Conservation (phyloP, 2,797 vertebrate genomes). For the Aulostomus chinensis region DNA sequence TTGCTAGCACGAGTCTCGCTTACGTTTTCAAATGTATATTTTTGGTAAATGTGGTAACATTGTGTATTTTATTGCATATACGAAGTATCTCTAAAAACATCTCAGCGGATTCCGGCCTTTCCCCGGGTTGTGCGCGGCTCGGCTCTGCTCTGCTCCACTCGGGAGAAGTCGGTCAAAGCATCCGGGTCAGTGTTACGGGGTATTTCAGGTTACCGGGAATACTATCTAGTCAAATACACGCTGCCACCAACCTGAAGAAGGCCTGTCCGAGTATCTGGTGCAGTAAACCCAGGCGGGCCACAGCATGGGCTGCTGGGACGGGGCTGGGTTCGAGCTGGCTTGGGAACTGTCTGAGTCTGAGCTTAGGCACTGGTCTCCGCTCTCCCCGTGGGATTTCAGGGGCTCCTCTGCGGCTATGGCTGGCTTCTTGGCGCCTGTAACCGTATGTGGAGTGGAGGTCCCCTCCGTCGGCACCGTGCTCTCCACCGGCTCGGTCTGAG, state of each 20-base stretch:
- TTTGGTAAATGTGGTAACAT: no score
- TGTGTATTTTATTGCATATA: no score
- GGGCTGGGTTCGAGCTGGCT: slow-evolving; percentile 83
- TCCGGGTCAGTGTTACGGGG: slow-evolving; percentile 75
- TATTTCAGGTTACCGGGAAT: slow-evolving; percentile 69
- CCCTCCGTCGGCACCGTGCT: slow-evolving; percentile 85
- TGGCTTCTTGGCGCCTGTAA: slow-evolving; percentile 81
- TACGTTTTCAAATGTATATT: no score
- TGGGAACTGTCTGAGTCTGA: slow-evolving; percentile 97
- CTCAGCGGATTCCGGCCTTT: no score
- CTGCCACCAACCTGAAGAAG: slow-evolving; percentile 92
- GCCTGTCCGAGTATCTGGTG: slow-evolving; percentile 97
- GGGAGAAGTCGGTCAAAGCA: slow-evolving; percentile 72
- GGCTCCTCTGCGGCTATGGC: slow-evolving; percentile 83
- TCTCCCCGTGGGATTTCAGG: slow-evolving; percentile 83
- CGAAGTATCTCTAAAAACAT: no score
- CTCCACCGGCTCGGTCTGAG: slow-evolving; percentile 75
- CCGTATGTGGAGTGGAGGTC: slow-evolving; percentile 84
- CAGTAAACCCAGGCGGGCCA: slow-evolving; percentile 99
- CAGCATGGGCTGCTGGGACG: slow-evolving; percentile 86
- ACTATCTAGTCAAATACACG: slow-evolving; percentile 17
- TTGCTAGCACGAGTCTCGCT: no score
- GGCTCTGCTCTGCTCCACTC: slow-evolving; percentile 25
- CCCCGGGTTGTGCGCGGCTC: slow-evolving; percentile 4
- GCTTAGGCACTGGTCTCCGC: slow-evolving; percentile 92